Evolutionary conservation across 2,888 invertebrate species (phyloP), one percentile per base, ranked within the genome.

Genomic region (Cloeon dipterum): DNA sequence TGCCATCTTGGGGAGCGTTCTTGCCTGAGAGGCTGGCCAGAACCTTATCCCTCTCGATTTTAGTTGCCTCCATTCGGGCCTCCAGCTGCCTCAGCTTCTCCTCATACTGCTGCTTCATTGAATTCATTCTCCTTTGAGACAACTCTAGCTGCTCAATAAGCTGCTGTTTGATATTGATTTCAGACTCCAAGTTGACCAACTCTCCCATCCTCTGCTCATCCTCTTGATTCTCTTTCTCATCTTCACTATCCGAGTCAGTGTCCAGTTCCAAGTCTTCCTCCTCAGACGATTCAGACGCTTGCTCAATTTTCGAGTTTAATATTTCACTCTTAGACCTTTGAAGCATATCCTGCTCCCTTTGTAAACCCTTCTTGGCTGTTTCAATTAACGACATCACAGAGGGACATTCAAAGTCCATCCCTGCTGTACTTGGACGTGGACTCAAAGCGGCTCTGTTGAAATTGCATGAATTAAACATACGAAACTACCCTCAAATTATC

Each of bases 141-240:
- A 75, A 59, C 54, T 96, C 94, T 44, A 96, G 57, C 50, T 94
- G 89, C 49, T 89, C 88, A 43, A 98, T 91, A 32, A 96, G 63
- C 39, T 85, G 77, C 46, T 91, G 82, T 54, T 96, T 96, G 38
- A 91, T 79, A 51, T 83, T 83, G 44, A 96, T 94, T 56, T 94
- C 89, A 34, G 81, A 81, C 39, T 86, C 89, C 13, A 96, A 59
- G 8, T 81, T 78, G 11, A 86, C 81, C 41, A 96, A 60, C 35
- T 66, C 63, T 35, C 65, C 65, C 13, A 63, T 65, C 26, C 68
- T 69, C 2, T 68, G 69, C 1, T 62, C 66, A 20, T 66, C 67
- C 7, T 62, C 67, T 19, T 55, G 56, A 25, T 66, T 66, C 4
- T 60, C 59, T n/a, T 59, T 42, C 7, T 42, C 40, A 20, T 41